Conservation (phyloP, 2,888 invertebrate species). For the Eupithecia subfuscata region DNA sequence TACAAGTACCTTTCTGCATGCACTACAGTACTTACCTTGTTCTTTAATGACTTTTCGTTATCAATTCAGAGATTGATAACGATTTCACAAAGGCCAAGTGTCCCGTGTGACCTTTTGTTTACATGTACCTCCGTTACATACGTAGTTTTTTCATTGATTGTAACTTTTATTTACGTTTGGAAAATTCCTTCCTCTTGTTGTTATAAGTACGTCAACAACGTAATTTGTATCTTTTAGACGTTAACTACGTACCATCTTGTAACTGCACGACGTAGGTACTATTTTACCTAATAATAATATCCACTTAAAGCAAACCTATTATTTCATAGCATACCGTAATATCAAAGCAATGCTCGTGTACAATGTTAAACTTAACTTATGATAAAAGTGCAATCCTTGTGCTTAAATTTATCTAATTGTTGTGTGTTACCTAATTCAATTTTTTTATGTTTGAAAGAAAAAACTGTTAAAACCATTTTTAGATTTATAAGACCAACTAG, state of each 20-base stretch:
- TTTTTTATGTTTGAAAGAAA: not conserved
- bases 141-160: not conserved
- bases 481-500: not conserved
- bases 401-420: too few species aligned
- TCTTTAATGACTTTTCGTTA: slow-evolving; percentile 29
- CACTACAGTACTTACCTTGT: slow-evolving; percentile 28
- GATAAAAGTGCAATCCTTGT: too few species aligned
- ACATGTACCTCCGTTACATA: not conserved
- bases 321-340: not conserved
- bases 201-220: not conserved
- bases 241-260: not conserved
- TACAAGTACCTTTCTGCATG: not conserved
- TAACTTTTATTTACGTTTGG: slow-evolving; percentile 6
- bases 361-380: not conserved
- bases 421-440: not conserved
- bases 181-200: slow-evolving; percentile 5
- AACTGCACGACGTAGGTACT: not conserved
- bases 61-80: slow-evolving; percentile 35
- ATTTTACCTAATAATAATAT: not conserved
- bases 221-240: not conserved
- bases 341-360: not conserved
- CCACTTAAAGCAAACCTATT: not conserved
- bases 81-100: slow-evolving; percentile 39
- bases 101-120: slow-evolving; percentile 29
- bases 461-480: not conserved